Percentiles rank a stretch among this genome's conserved stretches.
Evolutionary conservation across 2,113 vertebrate species (phyloP).

Genomic region (Platysteira castanea): DNA sequence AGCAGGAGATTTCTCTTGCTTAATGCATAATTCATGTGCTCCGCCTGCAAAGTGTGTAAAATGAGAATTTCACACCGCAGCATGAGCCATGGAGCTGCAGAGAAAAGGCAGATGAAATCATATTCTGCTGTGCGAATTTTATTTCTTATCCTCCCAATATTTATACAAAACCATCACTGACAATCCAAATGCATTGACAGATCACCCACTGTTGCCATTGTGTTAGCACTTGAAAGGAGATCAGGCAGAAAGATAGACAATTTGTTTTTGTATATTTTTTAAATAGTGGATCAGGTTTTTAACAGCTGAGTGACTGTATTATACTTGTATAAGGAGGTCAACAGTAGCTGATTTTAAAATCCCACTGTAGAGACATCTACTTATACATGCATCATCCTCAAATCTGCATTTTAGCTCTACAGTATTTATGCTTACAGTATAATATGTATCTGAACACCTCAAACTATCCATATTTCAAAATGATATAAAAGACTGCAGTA

Average conservation of each 20-base stretch:
- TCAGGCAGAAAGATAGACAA: constrained; percentile 83
- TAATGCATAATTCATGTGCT: constrained; percentile 99
- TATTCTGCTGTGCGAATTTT: constrained; percentile 82
- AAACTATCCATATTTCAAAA: constrained; percentile 53
- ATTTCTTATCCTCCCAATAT: constrained; percentile 81
- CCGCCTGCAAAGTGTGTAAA: constrained; percentile 98
- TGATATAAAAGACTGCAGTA: constrained; percentile 35
- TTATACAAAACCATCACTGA: constrained; percentile 83
- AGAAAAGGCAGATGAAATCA: constrained; percentile 85
- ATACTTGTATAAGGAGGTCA: constrained; percentile 73
- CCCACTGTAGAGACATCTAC: constrained; percentile 39
- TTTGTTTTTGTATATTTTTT: constrained; percentile 81
- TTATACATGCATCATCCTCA: constrained; percentile 53
- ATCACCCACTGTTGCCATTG: constrained; percentile 82
- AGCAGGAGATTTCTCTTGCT: constrained; percentile 99
- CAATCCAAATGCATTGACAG: constrained; percentile 82
- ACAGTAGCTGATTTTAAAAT: constrained; percentile 69
- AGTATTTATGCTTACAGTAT: constrained; percentile 4
- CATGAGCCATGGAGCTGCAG: constrained; percentile 88
- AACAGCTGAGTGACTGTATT: constrained; percentile 75
- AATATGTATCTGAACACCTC: constrained; percentile 38
- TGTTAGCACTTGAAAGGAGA: constrained; percentile 81
- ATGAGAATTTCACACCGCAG: constrained; percentile 99
- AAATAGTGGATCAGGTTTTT: constrained; percentile 79
- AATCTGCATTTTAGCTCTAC: constrained; percentile 61